Evolutionary conservation across 1,140 invertebrate species (phyloP).

Genomic region (Drosophila kanapiae): DNA sequence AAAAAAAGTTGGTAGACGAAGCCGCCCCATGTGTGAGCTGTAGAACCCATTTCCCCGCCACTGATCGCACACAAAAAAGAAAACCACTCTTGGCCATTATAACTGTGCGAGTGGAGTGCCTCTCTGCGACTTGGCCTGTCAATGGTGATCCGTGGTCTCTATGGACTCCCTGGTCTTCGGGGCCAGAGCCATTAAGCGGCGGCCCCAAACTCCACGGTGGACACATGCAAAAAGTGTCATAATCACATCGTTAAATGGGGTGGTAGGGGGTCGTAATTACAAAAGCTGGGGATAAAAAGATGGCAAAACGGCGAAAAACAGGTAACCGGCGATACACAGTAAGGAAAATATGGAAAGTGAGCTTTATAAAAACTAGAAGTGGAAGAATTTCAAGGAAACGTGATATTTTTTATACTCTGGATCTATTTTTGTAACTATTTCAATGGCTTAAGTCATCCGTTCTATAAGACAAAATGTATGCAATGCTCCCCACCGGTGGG

Average conservation of each 20-base stretch:
- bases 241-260: conserved; percentile 73
- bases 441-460: too few species aligned
- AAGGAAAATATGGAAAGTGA: background rate
- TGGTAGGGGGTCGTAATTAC: conserved; percentile 53
- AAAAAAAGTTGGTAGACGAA: conserved; percentile 32
- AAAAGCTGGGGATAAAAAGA: background rate
- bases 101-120: conserved; percentile 55
- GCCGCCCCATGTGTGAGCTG: conserved; percentile 11
- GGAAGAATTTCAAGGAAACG: background rate
- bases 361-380: background rate
- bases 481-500: too few species aligned
- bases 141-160: conserved; percentile 13
- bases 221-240: conserved; percentile 76
- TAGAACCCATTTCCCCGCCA: conserved; percentile 56
- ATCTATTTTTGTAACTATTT: background rate
- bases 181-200: conserved; percentile 65
- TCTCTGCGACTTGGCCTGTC: conserved; percentile 12
- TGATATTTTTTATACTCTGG: too few species aligned
- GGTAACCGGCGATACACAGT: background rate
- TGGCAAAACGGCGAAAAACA: conserved; percentile 4
- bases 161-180: conserved; percentile 7
- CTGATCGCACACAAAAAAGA: conserved; percentile 44
- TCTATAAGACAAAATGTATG: too few species aligned
- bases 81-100: conserved; percentile 65
- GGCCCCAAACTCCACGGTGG: conserved; percentile 55